Percentiles rank a stretch among this genome's conserved stretches.
Conservation (phyloP, 2,888 invertebrate genomes). For the Hesperia comma region DNA sequence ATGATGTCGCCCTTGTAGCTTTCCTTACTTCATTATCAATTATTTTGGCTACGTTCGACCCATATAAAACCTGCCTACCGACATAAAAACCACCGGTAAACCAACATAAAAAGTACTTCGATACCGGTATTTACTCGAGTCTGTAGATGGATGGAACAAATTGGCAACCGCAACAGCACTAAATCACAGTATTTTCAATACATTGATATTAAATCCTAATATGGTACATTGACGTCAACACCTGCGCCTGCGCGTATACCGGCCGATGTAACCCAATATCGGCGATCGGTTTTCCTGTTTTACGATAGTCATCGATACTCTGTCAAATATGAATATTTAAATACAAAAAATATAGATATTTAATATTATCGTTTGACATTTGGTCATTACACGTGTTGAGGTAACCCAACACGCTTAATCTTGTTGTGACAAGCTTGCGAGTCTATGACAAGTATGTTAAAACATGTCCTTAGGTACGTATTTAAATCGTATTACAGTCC, state of each 20-base stretch:
- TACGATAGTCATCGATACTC: slow-evolving; percentile 23
- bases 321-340: slow-evolving; percentile 15
- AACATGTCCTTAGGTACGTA: not conserved
- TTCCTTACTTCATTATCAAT: too few species aligned
- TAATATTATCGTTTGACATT: slow-evolving; percentile 25
- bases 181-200: not conserved
- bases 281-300: slow-evolving; percentile 26
- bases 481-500: not conserved
- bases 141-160: not conserved
- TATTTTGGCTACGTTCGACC: too few species aligned
- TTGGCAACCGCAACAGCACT: not conserved
- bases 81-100: too few species aligned
- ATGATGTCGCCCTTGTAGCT: too few species aligned
- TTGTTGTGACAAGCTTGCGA: slow-evolving; percentile 7
- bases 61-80: too few species aligned
- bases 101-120: too few species aligned
- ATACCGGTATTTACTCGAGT: too few species aligned
- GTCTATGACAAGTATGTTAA: not conserved
- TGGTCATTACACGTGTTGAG: slow-evolving; percentile 9
- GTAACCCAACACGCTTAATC: slow-evolving; percentile 17
- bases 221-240: slow-evolving; percentile 19
- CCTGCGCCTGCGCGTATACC: slow-evolving; percentile 27
- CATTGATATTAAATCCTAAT: not conserved
- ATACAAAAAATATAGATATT: slow-evolving; percentile 10
- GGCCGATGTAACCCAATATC: slow-evolving; percentile 19